Percentiles rank a stretch among this genome's conserved stretches.
phyloP scores from a whole-genome alignment of 2,888 invertebrate species.

The Meteorus cinctellus region DNA sequence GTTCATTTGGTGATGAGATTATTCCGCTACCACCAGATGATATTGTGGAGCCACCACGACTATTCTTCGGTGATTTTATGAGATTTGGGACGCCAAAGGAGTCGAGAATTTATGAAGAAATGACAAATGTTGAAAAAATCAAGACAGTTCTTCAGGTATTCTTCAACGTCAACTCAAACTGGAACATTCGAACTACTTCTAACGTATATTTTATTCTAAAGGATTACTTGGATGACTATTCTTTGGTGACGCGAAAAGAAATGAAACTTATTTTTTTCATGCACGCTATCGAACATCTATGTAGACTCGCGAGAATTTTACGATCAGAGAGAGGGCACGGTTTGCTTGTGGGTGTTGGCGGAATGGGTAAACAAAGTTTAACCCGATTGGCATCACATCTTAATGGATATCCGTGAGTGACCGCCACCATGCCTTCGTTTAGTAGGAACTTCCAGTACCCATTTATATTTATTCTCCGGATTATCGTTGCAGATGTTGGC shows the following conservation, averaged over 20 bases:
- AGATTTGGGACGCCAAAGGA: conserved; percentile 82
- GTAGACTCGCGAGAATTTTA: conserved; percentile 88
- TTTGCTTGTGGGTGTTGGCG: conserved; percentile 90
- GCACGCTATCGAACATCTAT: conserved; percentile 91
- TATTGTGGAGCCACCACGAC: conserved; percentile 79
- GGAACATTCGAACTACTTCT: not conserved
- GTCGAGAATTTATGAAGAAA: conserved; percentile 88
- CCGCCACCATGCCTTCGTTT: not conserved
- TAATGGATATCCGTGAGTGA: conserved; percentile 83
- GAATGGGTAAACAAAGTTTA: conserved; percentile 92
- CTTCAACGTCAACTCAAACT: conserved; percentile 36
- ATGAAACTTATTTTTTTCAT: conserved; percentile 91
- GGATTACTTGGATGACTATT: conserved; percentile 91
- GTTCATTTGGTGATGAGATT: conserved; percentile 79
- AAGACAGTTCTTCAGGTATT: conserved; percentile 81
- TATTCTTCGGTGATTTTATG: conserved; percentile 91
- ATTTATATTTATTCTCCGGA: conserved; percentile 25
- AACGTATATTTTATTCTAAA: conserved; percentile 61
- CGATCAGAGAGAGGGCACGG: conserved; percentile 92
- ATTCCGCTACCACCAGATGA: conserved; percentile 76
- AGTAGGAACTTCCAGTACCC: not conserved
- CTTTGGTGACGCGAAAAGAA: conserved; percentile 83
- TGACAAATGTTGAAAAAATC: conserved; percentile 82
- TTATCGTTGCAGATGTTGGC: conserved; percentile 80
- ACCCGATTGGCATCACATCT: conserved; percentile 89